Evolutionary conservation across 2,888 invertebrate genomes (phyloP).

Genomic region (Coenonympha glycerion): DNA sequence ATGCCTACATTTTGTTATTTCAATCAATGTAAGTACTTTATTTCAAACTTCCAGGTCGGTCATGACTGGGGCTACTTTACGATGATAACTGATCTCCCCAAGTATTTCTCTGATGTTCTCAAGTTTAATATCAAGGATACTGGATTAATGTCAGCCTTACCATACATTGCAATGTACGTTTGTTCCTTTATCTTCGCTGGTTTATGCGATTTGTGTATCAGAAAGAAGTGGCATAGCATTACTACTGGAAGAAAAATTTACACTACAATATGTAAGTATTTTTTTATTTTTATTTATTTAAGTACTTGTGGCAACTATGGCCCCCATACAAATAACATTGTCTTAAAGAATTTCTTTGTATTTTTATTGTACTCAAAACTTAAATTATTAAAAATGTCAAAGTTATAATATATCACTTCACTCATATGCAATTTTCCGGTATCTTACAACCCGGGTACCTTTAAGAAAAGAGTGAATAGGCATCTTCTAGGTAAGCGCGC

Average conservation of each 20-base stretch:
- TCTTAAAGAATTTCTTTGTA: no score
- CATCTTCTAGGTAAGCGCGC: no score
- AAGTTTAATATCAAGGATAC: constrained; percentile 79
- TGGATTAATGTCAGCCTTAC: constrained; percentile 78
- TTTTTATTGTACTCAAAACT: no score
- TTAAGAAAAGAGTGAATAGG: no score
- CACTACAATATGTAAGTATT: constrained; percentile 77
- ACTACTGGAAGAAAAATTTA: constrained; percentile 78
- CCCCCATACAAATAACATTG: no score
- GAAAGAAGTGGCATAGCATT: constrained; percentile 74
- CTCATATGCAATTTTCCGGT: no score
- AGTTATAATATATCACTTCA: no score
- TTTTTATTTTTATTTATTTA: no score
- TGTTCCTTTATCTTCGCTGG: constrained; percentile 77
- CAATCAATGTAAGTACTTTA: neutral
- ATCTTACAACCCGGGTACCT: no score
- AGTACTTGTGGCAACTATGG: no score
- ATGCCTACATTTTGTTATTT: neutral
- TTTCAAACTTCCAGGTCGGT: constrained; percentile 63
- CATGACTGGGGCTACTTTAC: constrained; percentile 83
- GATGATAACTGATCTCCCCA: constrained; percentile 81
- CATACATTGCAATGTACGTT: constrained; percentile 80
- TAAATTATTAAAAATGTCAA: no score
- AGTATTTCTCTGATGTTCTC: constrained; percentile 79
- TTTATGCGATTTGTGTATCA: constrained; percentile 79